Percentiles rank a stretch among this genome's conserved stretches.
Conservation (phyloP, 2,888 invertebrate species). For the Lutraria lutraria region DNA sequence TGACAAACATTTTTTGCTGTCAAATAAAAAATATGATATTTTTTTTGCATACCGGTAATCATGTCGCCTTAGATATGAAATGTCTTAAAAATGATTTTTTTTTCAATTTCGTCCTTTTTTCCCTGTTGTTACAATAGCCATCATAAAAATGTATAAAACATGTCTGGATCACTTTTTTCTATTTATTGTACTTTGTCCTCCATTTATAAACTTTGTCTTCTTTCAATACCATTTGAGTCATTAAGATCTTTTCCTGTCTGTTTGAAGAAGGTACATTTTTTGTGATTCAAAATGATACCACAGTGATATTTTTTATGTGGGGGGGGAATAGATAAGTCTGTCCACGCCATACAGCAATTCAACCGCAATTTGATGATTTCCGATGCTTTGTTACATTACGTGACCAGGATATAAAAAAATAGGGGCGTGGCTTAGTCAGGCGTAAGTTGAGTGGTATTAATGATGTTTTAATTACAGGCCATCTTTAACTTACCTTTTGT, state of each 20-base stretch:
- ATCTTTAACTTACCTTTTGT: background rate
- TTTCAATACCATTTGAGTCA: conserved; percentile 1
- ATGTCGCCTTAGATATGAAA: background rate
- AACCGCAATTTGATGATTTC: conserved; percentile 5
- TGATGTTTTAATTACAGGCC: background rate
- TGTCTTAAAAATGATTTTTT: background rate
- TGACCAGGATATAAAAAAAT: background rate
- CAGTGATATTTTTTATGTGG: background rate
- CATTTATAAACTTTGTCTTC: background rate
- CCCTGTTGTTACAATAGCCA: background rate
- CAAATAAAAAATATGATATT: background rate
- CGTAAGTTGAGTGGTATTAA: background rate
- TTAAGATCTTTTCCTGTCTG: background rate
- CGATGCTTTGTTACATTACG: background rate
- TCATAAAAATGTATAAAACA: background rate
- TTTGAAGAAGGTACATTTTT: background rate
- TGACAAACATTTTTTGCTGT: conserved; percentile 10
- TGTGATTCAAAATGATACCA: conserved; percentile 11
- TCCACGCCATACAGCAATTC: background rate
- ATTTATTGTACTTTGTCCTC: background rate
- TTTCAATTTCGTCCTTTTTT: background rate
- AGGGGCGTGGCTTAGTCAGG: background rate
- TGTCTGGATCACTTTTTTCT: background rate
- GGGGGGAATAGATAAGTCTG: background rate
- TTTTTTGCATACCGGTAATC: background rate